Percentiles rank a stretch among this genome's conserved stretches.
Conservation (phyloP, 2,113 vertebrate species). For the Orycteropus afer region DNA sequence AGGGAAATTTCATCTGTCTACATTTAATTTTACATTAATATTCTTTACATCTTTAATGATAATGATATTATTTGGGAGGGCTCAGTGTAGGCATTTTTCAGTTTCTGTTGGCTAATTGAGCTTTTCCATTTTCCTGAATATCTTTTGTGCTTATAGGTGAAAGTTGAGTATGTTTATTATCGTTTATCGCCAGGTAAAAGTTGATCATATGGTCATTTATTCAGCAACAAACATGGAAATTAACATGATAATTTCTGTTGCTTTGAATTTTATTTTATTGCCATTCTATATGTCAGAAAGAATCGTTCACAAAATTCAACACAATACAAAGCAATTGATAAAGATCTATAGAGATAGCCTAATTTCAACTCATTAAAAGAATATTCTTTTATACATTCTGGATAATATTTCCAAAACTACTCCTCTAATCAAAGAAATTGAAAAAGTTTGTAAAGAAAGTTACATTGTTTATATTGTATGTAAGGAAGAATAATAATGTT, state of each 20-base stretch:
- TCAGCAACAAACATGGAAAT: not conserved
- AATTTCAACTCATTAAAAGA: not conserved
- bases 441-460: not conserved
- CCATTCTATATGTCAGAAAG: not conserved
- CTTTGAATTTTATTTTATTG: constrained; percentile 35
- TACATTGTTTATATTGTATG: not conserved
- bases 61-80: not conserved
- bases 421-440: not conserved
- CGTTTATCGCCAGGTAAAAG: not conserved
- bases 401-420: not conserved
- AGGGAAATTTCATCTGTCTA: not conserved
- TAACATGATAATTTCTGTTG: not conserved
- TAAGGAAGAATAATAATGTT: not conserved
- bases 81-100: not conserved
- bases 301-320: not conserved
- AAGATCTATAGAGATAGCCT: not conserved
- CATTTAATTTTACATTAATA: not conserved
- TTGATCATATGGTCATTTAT: not conserved
- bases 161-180: not conserved
- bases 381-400: not conserved
- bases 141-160: not conserved
- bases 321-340: not conserved
- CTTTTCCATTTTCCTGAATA: not conserved
- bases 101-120: not conserved
- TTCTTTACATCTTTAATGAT: not conserved